These are phyloP conservation scores for Hyles lineata DNA, from an alignment of 2,888 invertebrate genomes.

Conservation along the genomic window DNA sequence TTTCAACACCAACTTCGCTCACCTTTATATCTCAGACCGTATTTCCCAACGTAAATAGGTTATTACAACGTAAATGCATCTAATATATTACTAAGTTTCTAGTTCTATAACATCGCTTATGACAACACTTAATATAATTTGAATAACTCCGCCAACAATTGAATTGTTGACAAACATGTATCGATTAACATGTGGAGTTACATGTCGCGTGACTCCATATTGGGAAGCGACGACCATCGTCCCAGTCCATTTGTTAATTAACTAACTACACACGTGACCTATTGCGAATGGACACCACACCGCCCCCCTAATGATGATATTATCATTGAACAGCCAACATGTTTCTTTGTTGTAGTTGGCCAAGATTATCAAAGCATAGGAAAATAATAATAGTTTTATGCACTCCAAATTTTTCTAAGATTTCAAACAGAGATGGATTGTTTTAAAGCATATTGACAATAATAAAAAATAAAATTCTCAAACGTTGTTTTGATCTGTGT, in stretches of 20 bases:
- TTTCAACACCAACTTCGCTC: too few species aligned
- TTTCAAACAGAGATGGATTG: too few species aligned
- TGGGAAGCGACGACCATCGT: constrained; percentile 20
- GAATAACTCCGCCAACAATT: not conserved
- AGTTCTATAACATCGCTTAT: not conserved
- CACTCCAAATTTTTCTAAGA: too few species aligned
- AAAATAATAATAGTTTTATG: not conserved
- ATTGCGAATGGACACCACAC: constrained; percentile 13
- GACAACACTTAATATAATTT: not conserved
- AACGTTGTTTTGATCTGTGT: too few species aligned
- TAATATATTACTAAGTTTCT: too few species aligned
- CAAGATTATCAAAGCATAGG: not conserved
- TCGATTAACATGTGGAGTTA: not conserved
- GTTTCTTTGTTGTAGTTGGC: not conserved
- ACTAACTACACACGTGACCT: constrained; percentile 18
- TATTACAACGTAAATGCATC: too few species aligned
- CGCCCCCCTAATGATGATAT: not conserved
- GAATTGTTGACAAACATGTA: constrained; percentile 18
- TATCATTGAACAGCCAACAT: not conserved
- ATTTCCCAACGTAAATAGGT: too few species aligned
- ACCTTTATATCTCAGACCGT: too few species aligned
- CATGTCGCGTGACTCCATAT: constrained; percentile 19
- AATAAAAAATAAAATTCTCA: too few species aligned
- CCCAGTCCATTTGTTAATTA: constrained; percentile 26
- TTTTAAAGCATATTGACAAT: too few species aligned